phyloP scores from a whole-genome alignment of 2,888 invertebrate genomes.

The Rhogogaster chlorosoma region DNA sequence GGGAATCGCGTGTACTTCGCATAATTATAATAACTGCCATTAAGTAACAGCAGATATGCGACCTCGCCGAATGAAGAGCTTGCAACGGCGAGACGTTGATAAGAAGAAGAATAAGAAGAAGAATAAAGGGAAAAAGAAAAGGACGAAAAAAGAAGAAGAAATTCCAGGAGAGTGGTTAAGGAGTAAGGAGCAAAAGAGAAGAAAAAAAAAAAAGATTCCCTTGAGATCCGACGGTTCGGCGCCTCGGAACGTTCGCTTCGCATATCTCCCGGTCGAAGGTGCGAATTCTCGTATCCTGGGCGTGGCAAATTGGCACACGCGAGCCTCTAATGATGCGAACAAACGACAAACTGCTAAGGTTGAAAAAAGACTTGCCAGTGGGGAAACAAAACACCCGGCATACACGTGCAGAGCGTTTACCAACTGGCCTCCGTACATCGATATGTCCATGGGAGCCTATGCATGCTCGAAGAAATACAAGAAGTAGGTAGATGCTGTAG shows the following conservation, averaged over 20 bases:
- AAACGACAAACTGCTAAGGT: conserved; percentile 64
- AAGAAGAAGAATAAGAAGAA: neutral
- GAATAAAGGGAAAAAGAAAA: neutral
- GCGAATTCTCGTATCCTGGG: conserved; percentile 72
- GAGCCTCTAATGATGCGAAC: conserved; percentile 73
- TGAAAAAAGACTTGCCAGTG: conserved; percentile 35
- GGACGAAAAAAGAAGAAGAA: neutral
- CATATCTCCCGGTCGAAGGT: conserved; percentile 65
- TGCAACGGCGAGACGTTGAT: neutral
- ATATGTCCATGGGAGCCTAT: neutral
- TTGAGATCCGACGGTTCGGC: conserved; percentile 18
- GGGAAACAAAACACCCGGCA: conserved; percentile 18
- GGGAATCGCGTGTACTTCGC: neutral
- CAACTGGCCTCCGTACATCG: neutral
- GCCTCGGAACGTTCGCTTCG: conserved; percentile 46
- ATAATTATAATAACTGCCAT: conserved; percentile 23
- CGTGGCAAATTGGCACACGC: conserved; percentile 75
- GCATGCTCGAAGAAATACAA: neutral
- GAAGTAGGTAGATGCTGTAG: neutral
- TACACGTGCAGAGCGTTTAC: neutral
- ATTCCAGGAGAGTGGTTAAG: conserved; percentile 44
- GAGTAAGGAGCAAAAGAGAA: conserved; percentile 33
- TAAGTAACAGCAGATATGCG: neutral
- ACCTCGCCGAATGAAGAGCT: conserved; percentile 8
- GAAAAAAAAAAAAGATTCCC: conserved; percentile 1